Conservation (phyloP, 2,113 vertebrate species). For the Fulmarus glacialis region DNA sequence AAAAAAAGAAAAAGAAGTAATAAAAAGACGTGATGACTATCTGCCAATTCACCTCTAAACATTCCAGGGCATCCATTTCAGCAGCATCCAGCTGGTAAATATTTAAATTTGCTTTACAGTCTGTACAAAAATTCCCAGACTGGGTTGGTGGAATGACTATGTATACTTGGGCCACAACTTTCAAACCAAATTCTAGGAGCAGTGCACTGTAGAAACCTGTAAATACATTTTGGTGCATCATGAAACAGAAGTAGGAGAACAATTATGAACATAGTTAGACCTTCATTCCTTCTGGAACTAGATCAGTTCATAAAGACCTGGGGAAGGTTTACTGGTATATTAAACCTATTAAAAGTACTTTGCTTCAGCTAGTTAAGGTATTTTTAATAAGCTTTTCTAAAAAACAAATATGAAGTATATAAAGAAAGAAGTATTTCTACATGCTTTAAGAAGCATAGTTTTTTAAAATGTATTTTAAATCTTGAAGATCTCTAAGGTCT, state of each 20-base stretch:
- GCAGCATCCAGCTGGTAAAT: neutral
- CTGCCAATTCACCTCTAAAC: neutral
- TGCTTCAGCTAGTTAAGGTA: neutral
- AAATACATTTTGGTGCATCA: neutral
- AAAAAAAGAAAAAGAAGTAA: neutral
- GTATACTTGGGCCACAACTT: neutral
- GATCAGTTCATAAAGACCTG: neutral
- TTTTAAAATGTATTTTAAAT: neutral
- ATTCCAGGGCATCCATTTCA: neutral
- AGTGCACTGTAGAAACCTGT: neutral
- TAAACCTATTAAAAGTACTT: neutral
- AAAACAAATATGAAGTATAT: neutral
- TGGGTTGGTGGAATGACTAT: neutral
- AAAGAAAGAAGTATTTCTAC: neutral
- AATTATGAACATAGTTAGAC: neutral
- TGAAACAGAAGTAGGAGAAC: neutral
- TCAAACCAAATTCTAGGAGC: neutral
- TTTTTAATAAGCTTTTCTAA: neutral
- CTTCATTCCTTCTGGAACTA: neutral
- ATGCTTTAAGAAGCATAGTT: neutral
- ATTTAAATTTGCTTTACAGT: neutral
- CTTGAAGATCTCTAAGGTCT: neutral
- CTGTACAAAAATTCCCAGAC: neutral
- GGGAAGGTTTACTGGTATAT: neutral
- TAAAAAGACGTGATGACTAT: neutral